Percentiles rank a stretch among this genome's conserved stretches.
Conservation (phyloP, 1,140 invertebrate species). For the Chrysoperla carnea region DNA sequence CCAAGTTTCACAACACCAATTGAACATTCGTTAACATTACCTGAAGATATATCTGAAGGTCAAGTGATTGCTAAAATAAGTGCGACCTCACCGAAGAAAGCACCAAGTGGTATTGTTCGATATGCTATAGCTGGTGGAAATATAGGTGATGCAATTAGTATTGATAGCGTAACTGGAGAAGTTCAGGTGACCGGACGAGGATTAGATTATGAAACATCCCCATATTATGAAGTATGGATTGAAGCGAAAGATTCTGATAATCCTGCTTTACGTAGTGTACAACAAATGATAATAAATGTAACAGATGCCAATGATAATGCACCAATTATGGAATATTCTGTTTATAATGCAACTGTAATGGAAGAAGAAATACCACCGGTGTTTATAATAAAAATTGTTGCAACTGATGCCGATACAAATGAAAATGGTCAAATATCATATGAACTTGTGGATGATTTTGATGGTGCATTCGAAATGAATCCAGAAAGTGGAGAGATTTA, state of each 20-base stretch:
- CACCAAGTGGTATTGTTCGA: conserved; percentile 41
- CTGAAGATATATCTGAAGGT: conserved; percentile 61
- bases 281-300: conserved; percentile 65
- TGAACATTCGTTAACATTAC: conserved; percentile 50
- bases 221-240: conserved; percentile 80
- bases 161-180: conserved; percentile 63
- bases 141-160: conserved; percentile 62
- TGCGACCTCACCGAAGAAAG: conserved; percentile 56
- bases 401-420: conserved; percentile 72
- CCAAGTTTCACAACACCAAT: conserved; percentile 50
- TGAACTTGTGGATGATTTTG: conserved; percentile 52
- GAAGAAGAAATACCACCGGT: conserved; percentile 75
- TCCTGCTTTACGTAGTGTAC: conserved; percentile 57
- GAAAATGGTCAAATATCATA: conserved; percentile 74
- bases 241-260: conserved; percentile 74
- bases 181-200: conserved; percentile 56
- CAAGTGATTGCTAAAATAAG: conserved; percentile 49
- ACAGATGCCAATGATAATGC: conserved; percentile 85
- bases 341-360: conserved; percentile 69
- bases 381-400: conserved; percentile 56
- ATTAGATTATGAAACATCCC: conserved; percentile 76
- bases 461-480: conserved; percentile 66
- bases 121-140: conserved; percentile 87
- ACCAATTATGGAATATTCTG: conserved; percentile 56
- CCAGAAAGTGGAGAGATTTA: conserved; percentile 65